Percentiles rank a stretch among this genome's conserved stretches.
Evolutionary conservation across 2,113 vertebrate species (phyloP).

Genomic region (Seriola rivoliana): DNA sequence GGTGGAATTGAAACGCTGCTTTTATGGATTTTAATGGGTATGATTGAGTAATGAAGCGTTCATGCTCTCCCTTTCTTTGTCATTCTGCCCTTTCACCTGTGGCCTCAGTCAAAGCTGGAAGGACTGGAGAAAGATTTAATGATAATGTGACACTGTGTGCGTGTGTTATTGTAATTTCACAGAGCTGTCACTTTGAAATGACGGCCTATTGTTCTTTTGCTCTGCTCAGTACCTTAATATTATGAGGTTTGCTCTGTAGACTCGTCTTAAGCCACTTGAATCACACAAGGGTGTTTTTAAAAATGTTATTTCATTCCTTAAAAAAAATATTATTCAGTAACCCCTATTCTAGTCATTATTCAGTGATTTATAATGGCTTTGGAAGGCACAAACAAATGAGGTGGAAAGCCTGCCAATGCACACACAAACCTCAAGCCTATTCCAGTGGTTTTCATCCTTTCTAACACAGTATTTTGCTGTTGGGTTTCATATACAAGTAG

Average conservation of each 20-base stretch:
- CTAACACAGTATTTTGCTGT: background rate
- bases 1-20: slow-evolving; percentile 1
- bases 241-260: background rate
- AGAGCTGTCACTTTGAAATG: slow-evolving; percentile 1
- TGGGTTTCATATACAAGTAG: background rate
- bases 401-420: background rate
- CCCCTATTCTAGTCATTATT: background rate
- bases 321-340: background rate
- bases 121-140: background rate
- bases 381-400: background rate
- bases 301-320: background rate
- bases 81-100: slow-evolving; percentile 27
- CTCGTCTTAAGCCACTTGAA: background rate
- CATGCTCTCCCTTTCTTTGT: background rate
- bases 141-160: background rate
- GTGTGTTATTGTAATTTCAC: background rate
- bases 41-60: slow-evolving; percentile 37
- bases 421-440: too few relatives aligned
- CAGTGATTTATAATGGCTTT: background rate
- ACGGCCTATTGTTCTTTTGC: background rate
- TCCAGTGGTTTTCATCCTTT: background rate
- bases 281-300: background rate
- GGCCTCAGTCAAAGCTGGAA: background rate
- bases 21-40: slow-evolving; percentile 24
- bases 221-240: background rate